phyloP scores from a whole-genome alignment of 1,140 invertebrate genomes.

The Drosophila nasuta region DNA sequence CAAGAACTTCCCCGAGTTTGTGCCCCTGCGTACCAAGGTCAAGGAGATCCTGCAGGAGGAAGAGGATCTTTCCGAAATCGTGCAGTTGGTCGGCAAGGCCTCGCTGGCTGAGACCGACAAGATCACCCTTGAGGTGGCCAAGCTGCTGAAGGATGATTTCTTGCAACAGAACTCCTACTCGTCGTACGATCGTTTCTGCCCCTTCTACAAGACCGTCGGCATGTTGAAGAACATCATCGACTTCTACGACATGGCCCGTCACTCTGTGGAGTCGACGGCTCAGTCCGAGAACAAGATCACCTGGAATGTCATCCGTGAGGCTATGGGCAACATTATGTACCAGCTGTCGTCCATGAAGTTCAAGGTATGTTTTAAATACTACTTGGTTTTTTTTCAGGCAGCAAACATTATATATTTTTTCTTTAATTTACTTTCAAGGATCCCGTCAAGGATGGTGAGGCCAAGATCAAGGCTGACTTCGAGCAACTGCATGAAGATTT shows the following conservation, averaged over 20 bases:
- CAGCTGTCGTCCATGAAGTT: conserved; percentile 99
- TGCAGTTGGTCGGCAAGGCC: conserved; percentile 99
- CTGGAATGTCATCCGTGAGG: conserved; percentile 98
- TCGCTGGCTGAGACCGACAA: conserved; percentile 99
- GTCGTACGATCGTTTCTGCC: conserved; percentile 98
- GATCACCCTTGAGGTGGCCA: conserved; percentile 99
- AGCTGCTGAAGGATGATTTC: conserved; percentile 99
- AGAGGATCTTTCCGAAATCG: conserved; percentile 99
- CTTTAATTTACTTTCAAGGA: conserved; percentile 87
- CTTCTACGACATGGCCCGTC: conserved; percentile 99
- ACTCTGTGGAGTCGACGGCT: conserved; percentile 98
- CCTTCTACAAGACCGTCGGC: conserved; percentile 99
- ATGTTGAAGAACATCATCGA: conserved; percentile 99
- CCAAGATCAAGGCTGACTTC: conserved; percentile 98
- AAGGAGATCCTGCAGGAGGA: conserved; percentile 99
- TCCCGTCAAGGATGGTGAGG: conserved; percentile 98
- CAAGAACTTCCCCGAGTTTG: conserved; percentile 99
- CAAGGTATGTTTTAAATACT: conserved; percentile 89
- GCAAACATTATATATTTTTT: too few species aligned
- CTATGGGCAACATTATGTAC: conserved; percentile 98
- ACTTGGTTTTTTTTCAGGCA: too few species aligned
- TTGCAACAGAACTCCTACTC: conserved; percentile 99
- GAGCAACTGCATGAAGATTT: conserved; percentile 98
- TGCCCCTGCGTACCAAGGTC: conserved; percentile 96
- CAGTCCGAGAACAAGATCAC: conserved; percentile 99